Evolutionary conservation across 2,888 invertebrate species (phyloP).

Genomic region (Tipula helvola): DNA sequence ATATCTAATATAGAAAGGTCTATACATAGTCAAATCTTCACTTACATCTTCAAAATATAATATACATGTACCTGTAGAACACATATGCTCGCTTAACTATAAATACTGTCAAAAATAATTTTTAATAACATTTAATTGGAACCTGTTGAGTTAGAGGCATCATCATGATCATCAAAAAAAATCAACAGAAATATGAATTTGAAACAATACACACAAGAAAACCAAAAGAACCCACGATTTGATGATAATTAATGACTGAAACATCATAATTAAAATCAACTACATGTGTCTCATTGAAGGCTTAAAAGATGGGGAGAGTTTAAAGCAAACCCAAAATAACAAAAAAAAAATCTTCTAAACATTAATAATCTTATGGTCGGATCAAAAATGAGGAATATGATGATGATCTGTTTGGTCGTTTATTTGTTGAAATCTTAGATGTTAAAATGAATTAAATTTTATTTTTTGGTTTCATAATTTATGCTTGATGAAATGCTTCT

Average conservation of each 20-base stretch:
- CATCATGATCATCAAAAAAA: neutral
- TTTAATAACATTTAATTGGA: neutral
- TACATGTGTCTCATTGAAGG: neutral
- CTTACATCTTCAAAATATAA: no score
- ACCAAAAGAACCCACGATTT: neutral
- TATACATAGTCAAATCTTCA: no score
- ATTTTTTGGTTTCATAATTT: neutral
- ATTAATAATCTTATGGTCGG: neutral
- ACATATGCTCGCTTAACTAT: no score
- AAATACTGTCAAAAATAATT: neutral
- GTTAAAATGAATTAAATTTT: neutral
- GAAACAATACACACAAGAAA: neutral
- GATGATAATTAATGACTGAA: neutral
- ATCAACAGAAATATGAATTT: neutral
- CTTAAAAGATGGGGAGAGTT: neutral
- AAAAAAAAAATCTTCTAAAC: neutral
- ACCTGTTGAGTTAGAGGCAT: neutral
- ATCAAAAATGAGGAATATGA: neutral
- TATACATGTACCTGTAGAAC: no score
- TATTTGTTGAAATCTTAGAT: neutral
- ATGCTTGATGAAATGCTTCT: neutral
- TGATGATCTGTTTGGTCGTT: neutral
- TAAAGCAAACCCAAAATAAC: neutral
- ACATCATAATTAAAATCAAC: conserved; percentile 4
- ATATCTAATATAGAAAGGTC: no score